Conservation (phyloP, 2,888 invertebrate genomes). For the Cephus pulcher region DNA sequence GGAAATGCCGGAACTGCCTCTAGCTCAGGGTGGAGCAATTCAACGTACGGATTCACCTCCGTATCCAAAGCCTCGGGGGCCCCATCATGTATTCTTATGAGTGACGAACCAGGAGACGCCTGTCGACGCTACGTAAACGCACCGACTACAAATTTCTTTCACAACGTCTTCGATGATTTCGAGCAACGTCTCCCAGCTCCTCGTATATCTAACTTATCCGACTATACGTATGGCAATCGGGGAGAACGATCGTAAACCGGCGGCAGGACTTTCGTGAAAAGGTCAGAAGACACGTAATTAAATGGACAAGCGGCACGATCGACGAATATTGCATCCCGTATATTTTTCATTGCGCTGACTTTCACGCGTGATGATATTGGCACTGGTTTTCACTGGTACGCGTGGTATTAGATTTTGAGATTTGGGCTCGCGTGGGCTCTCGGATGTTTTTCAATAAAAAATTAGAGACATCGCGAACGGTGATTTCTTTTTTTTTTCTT, state of each 20-base stretch:
- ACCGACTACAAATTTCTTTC: neutral
- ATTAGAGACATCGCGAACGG: neutral
- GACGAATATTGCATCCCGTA: neutral
- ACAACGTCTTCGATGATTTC: neutral
- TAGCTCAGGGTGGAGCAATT: neutral
- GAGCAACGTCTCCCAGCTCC: neutral
- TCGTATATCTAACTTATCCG: neutral
- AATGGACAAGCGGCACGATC: neutral
- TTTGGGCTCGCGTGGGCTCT: neutral
- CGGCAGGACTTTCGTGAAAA: neutral
- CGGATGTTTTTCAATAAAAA: neutral
- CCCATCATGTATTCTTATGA: neutral
- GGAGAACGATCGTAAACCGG: neutral
- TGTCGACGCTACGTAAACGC: neutral
- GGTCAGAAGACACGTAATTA: neutral
- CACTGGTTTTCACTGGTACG: neutral
- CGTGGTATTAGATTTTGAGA: neutral
- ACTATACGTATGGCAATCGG: neutral
- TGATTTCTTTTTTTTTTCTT: neutral
- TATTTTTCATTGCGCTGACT: neutral
- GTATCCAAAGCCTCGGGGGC: neutral
- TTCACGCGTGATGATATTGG: constrained; percentile 1
- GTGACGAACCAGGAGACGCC: neutral
- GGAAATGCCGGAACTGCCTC: neutral
- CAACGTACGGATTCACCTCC: neutral